A percentile compares a stretch with the other conserved stretches of the same genome.
Conservation (phyloP, 2,888 invertebrate species). For the Agapostemon virescens region DNA sequence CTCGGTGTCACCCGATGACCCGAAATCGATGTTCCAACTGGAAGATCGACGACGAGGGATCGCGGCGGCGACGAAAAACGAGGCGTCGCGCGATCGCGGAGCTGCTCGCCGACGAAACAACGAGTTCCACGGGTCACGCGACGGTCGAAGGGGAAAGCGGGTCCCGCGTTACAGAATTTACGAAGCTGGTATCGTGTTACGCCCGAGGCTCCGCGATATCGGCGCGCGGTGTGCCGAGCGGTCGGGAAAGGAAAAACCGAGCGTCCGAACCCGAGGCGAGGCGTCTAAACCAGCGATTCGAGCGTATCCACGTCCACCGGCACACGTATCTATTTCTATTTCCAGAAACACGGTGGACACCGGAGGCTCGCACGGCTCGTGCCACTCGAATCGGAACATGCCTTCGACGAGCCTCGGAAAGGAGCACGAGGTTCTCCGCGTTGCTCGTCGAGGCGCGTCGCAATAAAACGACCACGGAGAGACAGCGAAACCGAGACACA, state of each 20-base stretch:
- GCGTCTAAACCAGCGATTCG: conserved; percentile 38
- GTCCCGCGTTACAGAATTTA: not conserved
- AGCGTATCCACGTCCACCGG: conserved; percentile 29
- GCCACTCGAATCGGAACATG: conserved; percentile 57
- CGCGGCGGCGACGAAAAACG: not conserved
- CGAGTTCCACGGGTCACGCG: not conserved
- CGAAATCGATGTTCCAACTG: conserved; percentile 13
- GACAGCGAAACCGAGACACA: no score
- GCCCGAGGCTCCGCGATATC: conserved; percentile 2
- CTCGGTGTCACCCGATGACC: conserved; percentile 20
- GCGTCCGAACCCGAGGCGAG: conserved; percentile 37
- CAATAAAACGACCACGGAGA: not conserved
- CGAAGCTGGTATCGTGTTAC: conserved; percentile 40
- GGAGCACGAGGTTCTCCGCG: conserved; percentile 8
- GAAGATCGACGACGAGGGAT: not conserved
- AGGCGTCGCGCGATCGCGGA: not conserved
- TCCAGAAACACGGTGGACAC: conserved; percentile 70
- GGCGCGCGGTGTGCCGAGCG: not conserved
- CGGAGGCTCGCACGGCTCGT: conserved; percentile 50
- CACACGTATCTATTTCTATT: conserved; percentile 67
- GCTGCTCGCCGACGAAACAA: not conserved
- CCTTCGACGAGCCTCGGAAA: conserved; percentile 38
- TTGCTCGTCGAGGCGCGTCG: conserved; percentile 10
- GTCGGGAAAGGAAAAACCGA: conserved; percentile 41
- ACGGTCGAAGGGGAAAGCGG: not conserved